Evolutionary conservation across 2,888 invertebrate species (phyloP).

Genomic region (Philereme vetulata): DNA sequence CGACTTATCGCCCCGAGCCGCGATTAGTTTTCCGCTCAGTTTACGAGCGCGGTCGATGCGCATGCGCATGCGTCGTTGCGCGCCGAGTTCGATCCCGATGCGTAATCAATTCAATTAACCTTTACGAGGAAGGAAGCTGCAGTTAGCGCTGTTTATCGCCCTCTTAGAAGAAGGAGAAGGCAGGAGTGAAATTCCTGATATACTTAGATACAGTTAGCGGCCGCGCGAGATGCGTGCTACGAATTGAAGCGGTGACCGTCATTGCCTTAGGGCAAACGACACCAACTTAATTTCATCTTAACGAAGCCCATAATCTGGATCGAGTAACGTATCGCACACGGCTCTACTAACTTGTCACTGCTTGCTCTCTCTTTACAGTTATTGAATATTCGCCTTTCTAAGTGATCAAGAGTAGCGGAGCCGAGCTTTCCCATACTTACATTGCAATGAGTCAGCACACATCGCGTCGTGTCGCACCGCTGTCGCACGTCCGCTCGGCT

Average conservation of each 20-base stretch:
- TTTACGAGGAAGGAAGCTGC: slow-evolving; percentile 15
- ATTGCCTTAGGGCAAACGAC: too few relatives aligned
- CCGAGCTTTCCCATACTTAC: slow-evolving; percentile 9
- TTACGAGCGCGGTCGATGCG: background rate
- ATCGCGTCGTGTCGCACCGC: background rate
- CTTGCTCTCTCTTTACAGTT: slow-evolving; percentile 5
- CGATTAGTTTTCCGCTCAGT: slow-evolving; percentile 9
- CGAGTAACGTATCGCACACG: too few relatives aligned
- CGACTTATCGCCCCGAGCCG: slow-evolving; percentile 7
- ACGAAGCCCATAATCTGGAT: too few relatives aligned
- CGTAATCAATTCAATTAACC: slow-evolving; percentile 23
- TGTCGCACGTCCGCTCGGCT: slow-evolving; percentile 1
- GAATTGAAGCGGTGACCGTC: too few relatives aligned
- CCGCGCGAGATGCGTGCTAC: background rate
- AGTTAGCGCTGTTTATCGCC: slow-evolving; percentile 20
- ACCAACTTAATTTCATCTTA: too few relatives aligned
- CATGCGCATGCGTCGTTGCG: slow-evolving; percentile 3
- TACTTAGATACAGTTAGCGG: slow-evolving; percentile 3
- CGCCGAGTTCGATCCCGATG: slow-evolving; percentile 9
- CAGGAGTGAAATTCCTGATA: slow-evolving; percentile 8
- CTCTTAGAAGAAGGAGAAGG: too few relatives aligned
- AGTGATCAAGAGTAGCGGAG: slow-evolving; percentile 1
- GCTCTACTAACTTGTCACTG: background rate
- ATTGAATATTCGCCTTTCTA: slow-evolving; percentile 4
- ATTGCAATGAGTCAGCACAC: slow-evolving; percentile 1